Conservation (phyloP, 1,140 invertebrate species). For the Rhopalosiphum maidis region DNA sequence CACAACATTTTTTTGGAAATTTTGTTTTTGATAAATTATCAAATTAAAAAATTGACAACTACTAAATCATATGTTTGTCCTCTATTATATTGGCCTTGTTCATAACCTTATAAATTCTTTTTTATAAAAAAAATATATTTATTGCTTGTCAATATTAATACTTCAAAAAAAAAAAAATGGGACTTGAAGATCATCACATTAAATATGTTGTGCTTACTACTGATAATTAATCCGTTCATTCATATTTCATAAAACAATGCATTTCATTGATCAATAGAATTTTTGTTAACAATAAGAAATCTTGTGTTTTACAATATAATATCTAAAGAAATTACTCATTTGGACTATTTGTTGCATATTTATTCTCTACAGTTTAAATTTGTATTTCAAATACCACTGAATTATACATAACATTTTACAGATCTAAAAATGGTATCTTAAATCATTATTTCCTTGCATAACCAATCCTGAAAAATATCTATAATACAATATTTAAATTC, state of each 20-base stretch:
- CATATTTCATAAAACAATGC: neutral
- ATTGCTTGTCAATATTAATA: neutral
- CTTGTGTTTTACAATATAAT: slow-evolving; percentile 25
- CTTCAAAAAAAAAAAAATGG: neutral
- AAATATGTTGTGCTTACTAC: slow-evolving; percentile 27
- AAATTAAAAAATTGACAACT: slow-evolving; percentile 24
- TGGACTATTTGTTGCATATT: slow-evolving; percentile 37
- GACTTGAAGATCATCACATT: neutral
- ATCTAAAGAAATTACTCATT: slow-evolving; percentile 23
- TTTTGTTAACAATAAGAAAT: neutral
- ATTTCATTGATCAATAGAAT: slow-evolving; percentile 19
- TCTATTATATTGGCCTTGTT: slow-evolving; percentile 18
- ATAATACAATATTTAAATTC: too few species aligned
- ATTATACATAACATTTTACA: slow-evolving; percentile 45
- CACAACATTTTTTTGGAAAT: slow-evolving; percentile 24
- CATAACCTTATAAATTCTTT: neutral
- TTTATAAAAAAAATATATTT: slow-evolving; percentile 3
- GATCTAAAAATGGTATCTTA: neutral
- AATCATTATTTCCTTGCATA: neutral
- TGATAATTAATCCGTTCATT: slow-evolving; percentile 13
- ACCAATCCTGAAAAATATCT: neutral
- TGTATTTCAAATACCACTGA: neutral
- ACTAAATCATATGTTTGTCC: slow-evolving; percentile 13
- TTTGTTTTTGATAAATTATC: slow-evolving; percentile 15
- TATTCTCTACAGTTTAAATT: slow-evolving; percentile 24